Percentiles rank a stretch among this genome's conserved stretches.
phyloP scores from a whole-genome alignment of 1,140 invertebrate species.

The Lepidurus arcticus region DNA sequence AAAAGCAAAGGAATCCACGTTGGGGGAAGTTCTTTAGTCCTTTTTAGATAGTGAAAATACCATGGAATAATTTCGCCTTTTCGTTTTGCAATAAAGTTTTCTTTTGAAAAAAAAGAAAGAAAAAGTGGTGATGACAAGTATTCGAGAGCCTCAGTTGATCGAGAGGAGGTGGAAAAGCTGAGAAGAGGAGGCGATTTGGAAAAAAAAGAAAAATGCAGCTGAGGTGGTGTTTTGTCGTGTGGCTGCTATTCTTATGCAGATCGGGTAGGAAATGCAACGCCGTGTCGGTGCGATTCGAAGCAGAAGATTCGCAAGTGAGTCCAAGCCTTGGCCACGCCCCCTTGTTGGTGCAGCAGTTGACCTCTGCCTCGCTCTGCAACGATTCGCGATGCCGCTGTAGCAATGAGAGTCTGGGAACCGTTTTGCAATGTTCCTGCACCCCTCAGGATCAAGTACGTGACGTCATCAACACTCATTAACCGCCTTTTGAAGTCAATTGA shows the following conservation, averaged over 20 bases:
- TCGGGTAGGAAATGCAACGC: neutral
- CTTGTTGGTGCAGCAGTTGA: neutral
- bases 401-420: neutral
- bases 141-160: neutral
- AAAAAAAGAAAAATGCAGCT: neutral
- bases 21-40: neutral
- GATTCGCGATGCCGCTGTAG: neutral
- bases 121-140: conserved; percentile 6
- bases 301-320: neutral
- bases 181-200: neutral
- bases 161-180: conserved; percentile 1
- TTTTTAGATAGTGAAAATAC: neutral
- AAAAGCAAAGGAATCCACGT: neutral
- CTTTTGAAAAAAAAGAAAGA: neutral
- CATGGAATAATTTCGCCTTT: neutral
- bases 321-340: neutral
- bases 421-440: conserved; percentile 1
- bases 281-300: neutral
- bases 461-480: neutral
- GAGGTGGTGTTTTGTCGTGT: neutral
- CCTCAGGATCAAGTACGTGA: conserved; percentile 15
- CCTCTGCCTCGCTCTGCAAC: neutral
- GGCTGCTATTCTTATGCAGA: neutral
- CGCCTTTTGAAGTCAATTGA: neutral
- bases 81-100: neutral